A percentile compares a stretch with the other conserved stretches of the same genome.
Evolutionary conservation across 2,797 vertebrate genomes (phyloP).

Genomic region (Diceros bicornis): DNA sequence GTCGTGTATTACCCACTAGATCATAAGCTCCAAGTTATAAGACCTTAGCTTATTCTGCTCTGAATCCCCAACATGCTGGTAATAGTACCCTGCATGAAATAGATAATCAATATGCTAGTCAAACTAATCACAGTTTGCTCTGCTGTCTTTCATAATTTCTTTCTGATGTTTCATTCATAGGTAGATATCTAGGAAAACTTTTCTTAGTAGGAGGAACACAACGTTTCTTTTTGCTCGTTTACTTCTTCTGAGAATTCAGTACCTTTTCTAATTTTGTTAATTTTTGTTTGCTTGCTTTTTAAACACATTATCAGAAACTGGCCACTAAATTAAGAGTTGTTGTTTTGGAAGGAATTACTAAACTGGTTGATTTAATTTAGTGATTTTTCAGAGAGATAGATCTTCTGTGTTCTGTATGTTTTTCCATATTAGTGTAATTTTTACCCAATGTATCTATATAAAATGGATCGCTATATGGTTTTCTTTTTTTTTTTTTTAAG

Average conservation of each 20-base stretch:
- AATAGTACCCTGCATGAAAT: background rate
- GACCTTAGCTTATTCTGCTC: background rate
- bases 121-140: background rate
- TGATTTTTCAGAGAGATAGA: background rate
- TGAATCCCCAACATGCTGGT: background rate
- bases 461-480: background rate
- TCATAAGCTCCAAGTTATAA: background rate
- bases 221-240: background rate
- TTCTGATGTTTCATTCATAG: background rate
- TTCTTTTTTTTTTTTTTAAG: background rate
- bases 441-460: background rate
- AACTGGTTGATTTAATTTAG: background rate
- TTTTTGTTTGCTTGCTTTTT: slow-evolving; percentile 23
- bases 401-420: background rate
- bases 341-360: background rate
- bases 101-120: background rate
- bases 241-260: background rate
- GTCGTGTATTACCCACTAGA: background rate
- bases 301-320: background rate
- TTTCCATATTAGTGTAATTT: background rate
- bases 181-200: background rate
- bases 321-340: background rate
- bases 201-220: background rate
- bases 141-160: background rate
- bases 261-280: no score